phyloP scores from a whole-genome alignment of 2,113 vertebrate genomes.

The Oostethus manadensis region DNA sequence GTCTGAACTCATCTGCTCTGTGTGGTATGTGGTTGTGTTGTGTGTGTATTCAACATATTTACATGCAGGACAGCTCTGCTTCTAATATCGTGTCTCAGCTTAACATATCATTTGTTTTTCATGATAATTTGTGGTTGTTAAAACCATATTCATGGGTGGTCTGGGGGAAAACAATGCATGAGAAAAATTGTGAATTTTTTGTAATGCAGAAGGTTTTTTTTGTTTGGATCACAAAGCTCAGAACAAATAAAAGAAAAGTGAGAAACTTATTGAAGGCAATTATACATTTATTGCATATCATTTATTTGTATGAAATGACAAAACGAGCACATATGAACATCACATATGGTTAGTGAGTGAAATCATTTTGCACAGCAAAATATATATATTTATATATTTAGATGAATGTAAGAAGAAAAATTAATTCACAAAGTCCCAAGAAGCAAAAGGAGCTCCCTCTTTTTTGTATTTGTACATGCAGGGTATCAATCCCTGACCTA shows the following conservation, averaged over 20 bases:
- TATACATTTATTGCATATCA: constrained; percentile 79
- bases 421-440: constrained; percentile 89
- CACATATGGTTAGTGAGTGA: constrained; percentile 98
- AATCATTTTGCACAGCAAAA: constrained; percentile 99
- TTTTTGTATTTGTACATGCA: constrained; percentile 78
- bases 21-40: constrained; percentile 7
- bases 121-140: not conserved
- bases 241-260: constrained; percentile 57
- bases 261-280: constrained; percentile 68
- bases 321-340: constrained; percentile 93
- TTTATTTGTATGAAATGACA: constrained; percentile 85
- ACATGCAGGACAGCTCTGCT: constrained; percentile 1
- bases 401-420: constrained; percentile 73
- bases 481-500: constrained; percentile 94
- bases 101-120: not conserved
- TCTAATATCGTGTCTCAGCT: constrained; percentile 3
- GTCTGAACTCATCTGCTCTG: not conserved
- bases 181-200: constrained; percentile 11
- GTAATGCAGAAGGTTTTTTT: not conserved
- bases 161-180: not conserved
- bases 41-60: not conserved
- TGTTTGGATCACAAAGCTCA: constrained; percentile 21
- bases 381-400: constrained; percentile 77
- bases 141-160: constrained; percentile 1
- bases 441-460: constrained; percentile 86